These are phyloP conservation scores for Tautogolabrus adspersus DNA, from an alignment of 2,113 vertebrate species.

Conservation along the genomic window DNA sequence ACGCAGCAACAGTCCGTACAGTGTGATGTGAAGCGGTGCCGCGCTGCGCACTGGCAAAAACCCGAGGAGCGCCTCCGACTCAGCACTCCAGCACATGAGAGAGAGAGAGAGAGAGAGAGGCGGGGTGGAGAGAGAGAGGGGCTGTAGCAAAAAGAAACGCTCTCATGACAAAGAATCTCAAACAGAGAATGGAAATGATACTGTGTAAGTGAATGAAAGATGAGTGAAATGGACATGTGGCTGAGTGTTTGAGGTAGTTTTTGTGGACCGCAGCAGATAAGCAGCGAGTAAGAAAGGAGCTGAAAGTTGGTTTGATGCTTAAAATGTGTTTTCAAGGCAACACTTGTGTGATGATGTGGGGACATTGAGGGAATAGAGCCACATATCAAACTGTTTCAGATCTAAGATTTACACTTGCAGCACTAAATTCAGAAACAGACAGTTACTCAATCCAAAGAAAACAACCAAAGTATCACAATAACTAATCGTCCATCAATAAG, in stretches of 20 bases:
- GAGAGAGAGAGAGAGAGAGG: constrained; percentile 12
- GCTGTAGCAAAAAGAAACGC: not conserved
- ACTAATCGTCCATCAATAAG: too few species aligned
- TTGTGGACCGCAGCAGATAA: not conserved
- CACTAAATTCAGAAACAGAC: too few species aligned
- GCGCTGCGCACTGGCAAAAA: constrained; percentile 71
- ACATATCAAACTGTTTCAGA: constrained; percentile 50
- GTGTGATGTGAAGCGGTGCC: constrained; percentile 39
- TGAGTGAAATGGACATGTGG: not conserved
- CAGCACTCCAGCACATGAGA: constrained; percentile 21
- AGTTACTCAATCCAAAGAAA: too few species aligned
- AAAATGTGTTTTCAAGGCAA: constrained; percentile 49
- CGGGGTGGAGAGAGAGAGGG: constrained; percentile 15
- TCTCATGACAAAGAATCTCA: too few species aligned
- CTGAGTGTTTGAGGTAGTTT: not conserved
- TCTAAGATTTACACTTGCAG: too few species aligned
- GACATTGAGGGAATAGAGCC: constrained; percentile 36
- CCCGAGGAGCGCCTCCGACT: constrained; percentile 69
- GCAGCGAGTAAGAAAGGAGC: too few species aligned
- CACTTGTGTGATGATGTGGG: constrained; percentile 54
- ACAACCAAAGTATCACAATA: too few species aligned
- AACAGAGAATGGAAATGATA: too few species aligned
- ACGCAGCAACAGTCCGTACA: constrained; percentile 56
- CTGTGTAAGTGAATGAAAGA: too few species aligned
- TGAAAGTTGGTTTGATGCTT: constrained; percentile 30